Evolutionary conservation across 2,113 vertebrate genomes (phyloP).

Genomic region (Leptobrachium ailaonicum): DNA sequence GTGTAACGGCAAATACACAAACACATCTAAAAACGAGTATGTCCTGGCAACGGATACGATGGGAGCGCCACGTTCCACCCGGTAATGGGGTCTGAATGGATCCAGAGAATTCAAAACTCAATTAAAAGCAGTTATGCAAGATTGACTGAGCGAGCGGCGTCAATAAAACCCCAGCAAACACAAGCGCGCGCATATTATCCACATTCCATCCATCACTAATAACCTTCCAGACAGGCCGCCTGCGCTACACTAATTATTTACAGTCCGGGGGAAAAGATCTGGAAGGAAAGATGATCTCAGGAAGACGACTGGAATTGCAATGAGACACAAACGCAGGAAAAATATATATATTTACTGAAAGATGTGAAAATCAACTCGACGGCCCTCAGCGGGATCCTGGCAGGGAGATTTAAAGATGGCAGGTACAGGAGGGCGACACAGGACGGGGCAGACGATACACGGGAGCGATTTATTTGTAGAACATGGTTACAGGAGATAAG

Average conservation of each 20-base stretch:
- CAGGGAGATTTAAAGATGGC: no score
- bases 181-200: not conserved
- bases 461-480: no score
- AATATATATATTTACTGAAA: no score
- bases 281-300: not conserved
- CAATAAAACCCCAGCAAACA: not conserved
- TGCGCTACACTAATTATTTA: not conserved
- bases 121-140: not conserved
- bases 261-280: not conserved
- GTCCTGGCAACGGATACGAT: no score
- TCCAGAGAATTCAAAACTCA: not conserved
- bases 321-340: not conserved
- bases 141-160: not conserved
- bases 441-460: no score
- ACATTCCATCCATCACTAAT: not conserved
- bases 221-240: not conserved
- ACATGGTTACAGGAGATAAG: no score
- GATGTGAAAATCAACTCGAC: no score
- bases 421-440: no score
- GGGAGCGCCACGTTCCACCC: no score
- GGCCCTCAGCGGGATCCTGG: no score
- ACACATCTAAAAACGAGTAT: no score
- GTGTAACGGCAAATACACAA: no score
- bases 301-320: not conserved
- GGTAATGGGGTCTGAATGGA: not conserved